Base-by-base conservation (phyloP, 2,888 invertebrate species). In the Rhingia campestris region DNA sequence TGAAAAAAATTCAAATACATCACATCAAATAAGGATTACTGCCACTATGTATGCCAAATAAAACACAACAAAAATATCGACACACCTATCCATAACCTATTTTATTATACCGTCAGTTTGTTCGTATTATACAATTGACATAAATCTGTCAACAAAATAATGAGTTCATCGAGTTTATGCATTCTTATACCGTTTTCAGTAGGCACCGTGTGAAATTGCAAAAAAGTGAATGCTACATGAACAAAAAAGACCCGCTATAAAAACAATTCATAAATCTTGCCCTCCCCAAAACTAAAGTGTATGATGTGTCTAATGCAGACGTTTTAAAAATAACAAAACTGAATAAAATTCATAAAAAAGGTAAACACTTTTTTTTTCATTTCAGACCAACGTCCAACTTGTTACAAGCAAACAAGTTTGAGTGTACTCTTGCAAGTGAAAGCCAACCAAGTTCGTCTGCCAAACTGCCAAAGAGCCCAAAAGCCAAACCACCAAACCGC, bases 371-470 rank as follows among this genome's bases (percentile, higher is more conserved):
- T 32, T 54, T 51, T 49, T 74, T 56, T 53, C 14, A 54, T 84
- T 84, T 70, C 84, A 84, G 84, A 51, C 61, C 45, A 14, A 59
- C 69, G n/a, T 70, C 74, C 43, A 84, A 84, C 80, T 80, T 79
- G 74, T 59, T 64, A 56, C 56, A 70, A 70, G 64, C 84, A 84
- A 70, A 72, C 84, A 84, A 84, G 84, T 80, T 75, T 53, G 74
- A 80, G 69, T 70, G 79, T 49, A 39, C 41, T 22, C 41, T 43
- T 47, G 37, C 51, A 63, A 75, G 84, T 84, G 84, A 84, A 84
- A 84, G 84, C 80, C 84, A 74, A 75, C 84, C 77, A 74, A 82
- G 70, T 84, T 84, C 66, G 81, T 30, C 47, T 33, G 32, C 43
- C 39, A 66, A 73, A 63, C 61, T 58, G 35, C 66, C 66, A 37